These are phyloP conservation scores for Pangasius macronema DNA, from an alignment of 2,797 vertebrate genomes.

Conservation along the genomic window DNA sequence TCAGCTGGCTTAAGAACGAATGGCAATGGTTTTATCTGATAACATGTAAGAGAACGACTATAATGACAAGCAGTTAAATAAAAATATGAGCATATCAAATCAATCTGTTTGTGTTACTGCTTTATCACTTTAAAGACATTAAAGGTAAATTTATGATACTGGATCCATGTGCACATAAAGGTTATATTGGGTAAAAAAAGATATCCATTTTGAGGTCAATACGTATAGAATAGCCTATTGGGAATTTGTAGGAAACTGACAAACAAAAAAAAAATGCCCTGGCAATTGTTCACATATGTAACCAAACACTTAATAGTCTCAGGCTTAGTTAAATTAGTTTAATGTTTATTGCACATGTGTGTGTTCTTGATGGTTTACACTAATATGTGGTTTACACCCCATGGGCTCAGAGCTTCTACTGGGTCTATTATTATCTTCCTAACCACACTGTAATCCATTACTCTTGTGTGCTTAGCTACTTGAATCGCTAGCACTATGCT, in stretches of 20 bases:
- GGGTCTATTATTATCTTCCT: neutral
- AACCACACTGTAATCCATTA: neutral
- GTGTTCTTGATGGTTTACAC: neutral
- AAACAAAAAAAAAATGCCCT: neutral
- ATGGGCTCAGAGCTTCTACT: neutral
- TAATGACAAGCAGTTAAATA: neutral
- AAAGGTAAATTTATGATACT: neutral
- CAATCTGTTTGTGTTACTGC: neutral
- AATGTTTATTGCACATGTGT: neutral
- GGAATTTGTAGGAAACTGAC: neutral
- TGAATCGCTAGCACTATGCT: neutral
- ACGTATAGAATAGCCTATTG: neutral
- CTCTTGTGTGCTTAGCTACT: neutral
- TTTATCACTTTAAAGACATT: neutral
- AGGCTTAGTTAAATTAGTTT: neutral
- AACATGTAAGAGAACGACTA: neutral
- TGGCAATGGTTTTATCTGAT: neutral
- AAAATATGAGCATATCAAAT: neutral
- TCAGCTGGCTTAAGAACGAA: conserved; percentile 5
- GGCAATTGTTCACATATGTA: neutral
- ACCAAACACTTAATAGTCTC: neutral
- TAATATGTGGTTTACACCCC: neutral
- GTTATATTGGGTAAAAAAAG: neutral
- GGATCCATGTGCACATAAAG: neutral
- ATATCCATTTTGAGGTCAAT: neutral